Evolutionary conservation across 2,113 vertebrate species (phyloP).

Genomic region (Balaeniceps rex): DNA sequence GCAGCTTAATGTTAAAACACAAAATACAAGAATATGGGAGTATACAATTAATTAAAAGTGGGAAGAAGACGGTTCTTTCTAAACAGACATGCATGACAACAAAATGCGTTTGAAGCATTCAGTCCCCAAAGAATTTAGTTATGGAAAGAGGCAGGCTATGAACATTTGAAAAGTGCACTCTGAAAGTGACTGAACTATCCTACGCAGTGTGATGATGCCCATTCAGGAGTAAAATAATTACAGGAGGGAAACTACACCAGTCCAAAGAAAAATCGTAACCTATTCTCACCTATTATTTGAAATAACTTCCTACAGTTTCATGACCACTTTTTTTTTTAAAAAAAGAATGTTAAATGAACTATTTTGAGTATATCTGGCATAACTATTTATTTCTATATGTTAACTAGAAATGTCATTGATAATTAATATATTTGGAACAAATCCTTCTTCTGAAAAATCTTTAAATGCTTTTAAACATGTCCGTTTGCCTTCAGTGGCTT

Average conservation of each 20-base stretch:
- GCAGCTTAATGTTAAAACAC: not conserved
- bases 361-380: not conserved
- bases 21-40: not conserved
- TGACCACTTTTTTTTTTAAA: not conserved
- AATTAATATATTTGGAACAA: not conserved
- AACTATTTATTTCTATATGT: not conserved
- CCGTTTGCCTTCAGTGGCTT: not conserved
- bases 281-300: not conserved
- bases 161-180: not conserved
- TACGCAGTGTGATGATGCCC: not conserved
- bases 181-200: not conserved
- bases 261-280: not conserved
- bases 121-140: not conserved
- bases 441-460: not conserved
- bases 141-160: not conserved
- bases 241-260: not conserved
- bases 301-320: not conserved
- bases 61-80: not conserved
- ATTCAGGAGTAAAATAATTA: not conserved
- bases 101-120: not conserved
- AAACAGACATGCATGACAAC: not conserved
- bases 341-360: not conserved
- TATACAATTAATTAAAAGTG: conserved; percentile 3
- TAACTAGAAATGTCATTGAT: not conserved
- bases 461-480: not conserved